Evolutionary conservation across 53 echinoderm and acorn worm species (phyloP).

Genomic region (Luidia sarsii): DNA sequence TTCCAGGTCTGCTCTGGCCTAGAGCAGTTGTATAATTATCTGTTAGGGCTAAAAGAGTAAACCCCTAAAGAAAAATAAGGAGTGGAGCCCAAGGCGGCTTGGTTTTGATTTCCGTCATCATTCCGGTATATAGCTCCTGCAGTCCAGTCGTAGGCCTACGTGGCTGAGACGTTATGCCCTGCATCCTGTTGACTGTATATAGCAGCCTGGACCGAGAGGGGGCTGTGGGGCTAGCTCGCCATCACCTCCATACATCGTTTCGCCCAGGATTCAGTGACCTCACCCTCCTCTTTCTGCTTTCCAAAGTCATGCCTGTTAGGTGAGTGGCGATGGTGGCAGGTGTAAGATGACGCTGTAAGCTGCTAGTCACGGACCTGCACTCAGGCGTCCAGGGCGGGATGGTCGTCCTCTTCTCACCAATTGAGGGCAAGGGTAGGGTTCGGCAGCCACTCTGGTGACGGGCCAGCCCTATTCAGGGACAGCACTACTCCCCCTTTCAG

Average conservation of each 20-base stretch:
- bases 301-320: constrained; percentile 7
- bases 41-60: constrained; percentile 3
- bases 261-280: constrained; percentile 29
- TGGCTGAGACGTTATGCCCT: background rate
- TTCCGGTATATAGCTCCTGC: constrained; percentile 22
- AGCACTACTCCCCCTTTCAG: constrained; percentile 25
- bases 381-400: constrained; percentile 20
- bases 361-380: constrained; percentile 28
- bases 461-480: constrained; percentile 12
- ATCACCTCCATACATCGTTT: background rate
- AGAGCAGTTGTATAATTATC: no score
- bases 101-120: background rate
- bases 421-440: constrained; percentile 14
- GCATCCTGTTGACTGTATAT: constrained; percentile 4
- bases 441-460: constrained; percentile 6
- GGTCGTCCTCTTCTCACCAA: background rate
- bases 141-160: constrained; percentile 2
- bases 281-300: background rate
- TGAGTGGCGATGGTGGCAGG: constrained; percentile 25
- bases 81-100: constrained; percentile 26
- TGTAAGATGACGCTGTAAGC: constrained; percentile 25
- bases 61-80: background rate
- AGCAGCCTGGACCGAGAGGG: background rate
- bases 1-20: no score
- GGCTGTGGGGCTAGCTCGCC: constrained; percentile 2